Evolutionary conservation across 2,113 vertebrate genomes (phyloP).

Genomic region (Neogobius melanostomus): DNA sequence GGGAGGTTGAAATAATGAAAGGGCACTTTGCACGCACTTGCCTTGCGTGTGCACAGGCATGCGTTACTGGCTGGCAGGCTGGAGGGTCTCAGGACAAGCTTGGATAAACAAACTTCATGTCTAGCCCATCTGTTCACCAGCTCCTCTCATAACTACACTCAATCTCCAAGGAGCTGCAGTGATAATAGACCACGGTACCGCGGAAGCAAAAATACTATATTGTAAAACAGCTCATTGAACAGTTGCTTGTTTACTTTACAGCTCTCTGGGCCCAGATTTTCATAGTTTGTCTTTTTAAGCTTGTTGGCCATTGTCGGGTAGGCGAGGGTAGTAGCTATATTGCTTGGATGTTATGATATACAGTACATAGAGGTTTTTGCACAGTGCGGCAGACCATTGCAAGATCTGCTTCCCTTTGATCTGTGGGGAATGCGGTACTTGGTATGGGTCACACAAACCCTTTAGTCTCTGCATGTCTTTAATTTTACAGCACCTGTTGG

Average conservation of each 20-base stretch:
- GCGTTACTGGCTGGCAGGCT: slow-evolving; percentile 56
- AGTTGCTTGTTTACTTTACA: slow-evolving; percentile 59
- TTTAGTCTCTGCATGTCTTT: slow-evolving; percentile 41
- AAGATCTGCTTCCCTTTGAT: slow-evolving; percentile 37
- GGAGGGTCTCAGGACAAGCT: slow-evolving; percentile 73
- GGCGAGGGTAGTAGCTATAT: slow-evolving; percentile 39
- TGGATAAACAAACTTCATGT: slow-evolving; percentile 66
- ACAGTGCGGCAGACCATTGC: slow-evolving; percentile 42
- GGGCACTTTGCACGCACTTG: slow-evolving; percentile 24
- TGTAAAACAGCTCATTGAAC: slow-evolving; percentile 56
- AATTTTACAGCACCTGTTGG: slow-evolving; percentile 16
- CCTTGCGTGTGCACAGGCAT: slow-evolving; percentile 35
- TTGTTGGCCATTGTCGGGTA: slow-evolving; percentile 45
- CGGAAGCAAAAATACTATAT: slow-evolving; percentile 43
- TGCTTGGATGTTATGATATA: slow-evolving; percentile 29
- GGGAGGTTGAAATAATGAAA: slow-evolving; percentile 29
- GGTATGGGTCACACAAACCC: slow-evolving; percentile 33
- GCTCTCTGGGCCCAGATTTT: slow-evolving; percentile 61
- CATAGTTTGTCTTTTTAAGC: slow-evolving; percentile 55
- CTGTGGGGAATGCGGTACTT: slow-evolving; percentile 48
- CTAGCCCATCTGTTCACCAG: slow-evolving; percentile 65
- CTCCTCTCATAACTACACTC: slow-evolving; percentile 55
- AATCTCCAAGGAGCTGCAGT: slow-evolving; percentile 54
- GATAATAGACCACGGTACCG: slow-evolving; percentile 51
- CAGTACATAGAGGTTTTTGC: slow-evolving; percentile 44